Evolutionary conservation across 2,888 invertebrate species (phyloP), one percentile per base, ranked within the genome.

Genomic region (Melanchra persicariae): DNA sequence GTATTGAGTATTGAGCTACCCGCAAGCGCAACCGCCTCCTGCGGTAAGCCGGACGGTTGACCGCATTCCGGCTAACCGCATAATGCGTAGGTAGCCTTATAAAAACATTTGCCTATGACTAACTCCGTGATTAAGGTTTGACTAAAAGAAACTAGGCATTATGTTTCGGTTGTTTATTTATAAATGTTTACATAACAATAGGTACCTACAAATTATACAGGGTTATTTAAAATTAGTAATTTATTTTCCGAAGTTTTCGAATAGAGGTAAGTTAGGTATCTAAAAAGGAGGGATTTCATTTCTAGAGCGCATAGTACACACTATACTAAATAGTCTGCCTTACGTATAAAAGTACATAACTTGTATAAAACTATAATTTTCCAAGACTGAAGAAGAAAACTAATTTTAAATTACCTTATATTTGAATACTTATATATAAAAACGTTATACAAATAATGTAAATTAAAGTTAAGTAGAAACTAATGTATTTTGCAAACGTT

Each of bases 391-490:
- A 71, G 22, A 45, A 37, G n/a, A 47, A 62, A 74, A 79, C 71
- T 79, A 72, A 66, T 82, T 77, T 81, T 71, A 80, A 83, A 84
- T 76, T 64, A 87, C 85, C 85, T 75, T 79, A 82, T 76, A 83
- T 82, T 89, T 90, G 86, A 87, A 90, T 76, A 86, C 91, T 91
- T 91, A 92, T 85, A 88, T 89, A 89, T 82, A 87, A 87, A 73
- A 74, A 55, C 15, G n/a, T 59, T 55, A 81, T 83, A 71, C 59
- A 84, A 81, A 81, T 69, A 80, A 79, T 77, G 60, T 74, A 77
- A 77, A 79, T 79, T 84, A 77, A 85, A 84, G 74, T 78, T 85
- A 82, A 79, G 67, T 85, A 85, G 67, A 83, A 85, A 85, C 81
- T 85, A 81, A 64, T 73, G 66, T 74, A 74, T 77, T 70, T 73